These are phyloP conservation scores for Malurus splendens DNA, from an alignment of 2,797 vertebrate genomes.

Conservation along the genomic window DNA sequence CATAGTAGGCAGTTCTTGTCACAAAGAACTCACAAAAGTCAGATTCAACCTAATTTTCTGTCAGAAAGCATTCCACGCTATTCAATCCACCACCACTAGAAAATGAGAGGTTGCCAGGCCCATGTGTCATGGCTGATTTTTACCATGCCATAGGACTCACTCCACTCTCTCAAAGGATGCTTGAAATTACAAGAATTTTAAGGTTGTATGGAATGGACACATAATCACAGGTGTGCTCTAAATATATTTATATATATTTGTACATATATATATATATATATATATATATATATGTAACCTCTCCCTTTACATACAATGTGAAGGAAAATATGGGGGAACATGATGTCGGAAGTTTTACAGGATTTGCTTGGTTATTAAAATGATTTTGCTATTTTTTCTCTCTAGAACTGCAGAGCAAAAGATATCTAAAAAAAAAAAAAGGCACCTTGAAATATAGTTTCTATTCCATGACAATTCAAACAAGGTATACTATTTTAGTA, in stretches of 20 bases:
- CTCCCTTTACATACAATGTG: not conserved
- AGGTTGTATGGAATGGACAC: not conserved
- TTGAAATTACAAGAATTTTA: not conserved
- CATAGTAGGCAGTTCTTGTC: not conserved
- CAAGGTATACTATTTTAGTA: not conserved
- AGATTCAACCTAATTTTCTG: not conserved
- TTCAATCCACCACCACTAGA: not conserved
- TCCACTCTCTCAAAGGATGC: accelerated
- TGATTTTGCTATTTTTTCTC: not conserved
- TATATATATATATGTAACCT: not conserved
- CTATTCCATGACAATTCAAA: not conserved
- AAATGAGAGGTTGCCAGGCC: not conserved
- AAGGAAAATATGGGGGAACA: not conserved
- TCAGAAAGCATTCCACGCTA: not conserved
- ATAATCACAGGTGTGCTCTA: not conserved
- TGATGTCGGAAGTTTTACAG: not conserved
- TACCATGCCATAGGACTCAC: not conserved
- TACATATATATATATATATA: too few species aligned
- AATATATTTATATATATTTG: too few species aligned
- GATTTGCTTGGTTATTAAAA: not conserved
- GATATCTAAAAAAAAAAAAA: not conserved
- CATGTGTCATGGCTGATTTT: not conserved
- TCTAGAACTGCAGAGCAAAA: not conserved
- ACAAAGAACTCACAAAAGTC: not conserved
- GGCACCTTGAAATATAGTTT: not conserved